Evolutionary conservation across 2,797 vertebrate species (phyloP), one percentile per base, ranked within the genome.

Genomic region (Argyrosomus regius): DNA sequence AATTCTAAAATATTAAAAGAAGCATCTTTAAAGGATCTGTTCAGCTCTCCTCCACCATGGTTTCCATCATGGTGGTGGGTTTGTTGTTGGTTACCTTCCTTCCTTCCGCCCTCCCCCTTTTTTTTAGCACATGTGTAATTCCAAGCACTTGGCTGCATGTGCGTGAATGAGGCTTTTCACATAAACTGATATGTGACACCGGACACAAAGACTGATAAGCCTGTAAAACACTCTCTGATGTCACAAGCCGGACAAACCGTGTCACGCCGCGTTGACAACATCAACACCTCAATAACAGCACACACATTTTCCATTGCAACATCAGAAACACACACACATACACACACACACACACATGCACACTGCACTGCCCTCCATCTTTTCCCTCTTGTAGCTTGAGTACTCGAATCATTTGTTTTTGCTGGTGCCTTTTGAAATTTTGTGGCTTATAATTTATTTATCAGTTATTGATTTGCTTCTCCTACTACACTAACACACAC

Each of bases 401-500:
- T 56, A 73, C 77, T 72, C 43, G n/a, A 66, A 84, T 76, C 72
- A 52, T 75, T 87, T 80, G 77, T 70, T 87, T 82, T 79, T 81
- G 80, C 67, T 59, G 35, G 72, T 72, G 82, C 83, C 57, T 92
- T 91, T 88, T 87, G 86, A 92, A 87, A 75, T 89, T 80, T 88
- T 90, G 81, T 81, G 64, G 72, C 78, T 89, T 64, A 89, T 93
- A 20, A 91, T 91, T 93, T 90, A 91, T 93, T 92, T 86, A 93
- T 84, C 69, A 64, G 74, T 78, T 91, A 93, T 93, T 86, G 91
- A 93, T 93, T 83, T 69, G 39, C 63, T 82, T 16, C 67, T 77
- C 76, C 61, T 26, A 11, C 77, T 56, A 59, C 59, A 71, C 57
- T 49, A 70, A n/a, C 68, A 62, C 43, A 75, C 54, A 49, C 54